Conservation (phyloP, 2,888 invertebrate species). For the Drosophila kokeensis region DNA sequence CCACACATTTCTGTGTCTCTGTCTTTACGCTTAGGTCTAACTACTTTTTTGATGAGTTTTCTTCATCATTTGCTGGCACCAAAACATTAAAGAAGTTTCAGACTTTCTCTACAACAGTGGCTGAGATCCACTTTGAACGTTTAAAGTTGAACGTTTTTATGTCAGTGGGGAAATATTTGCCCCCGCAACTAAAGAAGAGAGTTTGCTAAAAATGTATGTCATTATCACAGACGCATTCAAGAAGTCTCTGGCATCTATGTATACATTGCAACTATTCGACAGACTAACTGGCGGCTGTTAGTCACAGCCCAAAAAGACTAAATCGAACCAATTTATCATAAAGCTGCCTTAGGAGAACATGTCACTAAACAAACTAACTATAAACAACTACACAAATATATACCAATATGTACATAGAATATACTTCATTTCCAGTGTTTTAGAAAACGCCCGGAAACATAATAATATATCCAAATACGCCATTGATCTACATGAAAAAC, state of each 20-base stretch:
- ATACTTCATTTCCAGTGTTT: too few relatives aligned
- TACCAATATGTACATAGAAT: not conserved
- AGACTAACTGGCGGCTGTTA: not conserved
- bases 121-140: conserved; percentile 20
- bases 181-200: conserved; percentile 28
- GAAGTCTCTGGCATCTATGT: not conserved
- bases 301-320: not conserved
- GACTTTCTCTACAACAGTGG: conserved; percentile 61
- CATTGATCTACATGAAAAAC: too few relatives aligned
- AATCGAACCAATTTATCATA: not conserved
- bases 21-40: conserved; percentile 54
- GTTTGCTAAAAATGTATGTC: conserved; percentile 13
- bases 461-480: too few relatives aligned
- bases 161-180: conserved; percentile 21
- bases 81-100: conserved; percentile 34
- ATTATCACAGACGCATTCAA: conserved; percentile 13
- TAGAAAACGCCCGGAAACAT: too few relatives aligned
- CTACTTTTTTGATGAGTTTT: conserved; percentile 74
- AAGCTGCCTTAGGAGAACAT: not conserved
- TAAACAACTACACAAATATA: not conserved
- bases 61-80: conserved; percentile 43
- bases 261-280: not conserved
- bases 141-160: conserved; percentile 29
- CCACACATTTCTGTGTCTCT: conserved; percentile 58
- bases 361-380: not conserved